Base-by-base conservation (phyloP, 2,797 vertebrate species). In the Acropternis orthonyx region DNA sequence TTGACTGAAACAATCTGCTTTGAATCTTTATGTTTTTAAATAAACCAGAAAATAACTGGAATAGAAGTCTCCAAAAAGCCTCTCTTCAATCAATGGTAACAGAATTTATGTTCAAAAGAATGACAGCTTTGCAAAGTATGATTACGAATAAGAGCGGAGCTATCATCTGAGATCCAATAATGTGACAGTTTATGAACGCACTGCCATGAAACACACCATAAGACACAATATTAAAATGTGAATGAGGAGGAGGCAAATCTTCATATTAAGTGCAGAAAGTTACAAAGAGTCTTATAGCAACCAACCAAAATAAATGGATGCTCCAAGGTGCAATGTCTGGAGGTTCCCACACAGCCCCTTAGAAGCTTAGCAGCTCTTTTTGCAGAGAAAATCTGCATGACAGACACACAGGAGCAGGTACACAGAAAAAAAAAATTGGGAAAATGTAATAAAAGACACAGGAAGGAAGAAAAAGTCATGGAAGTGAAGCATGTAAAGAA, bases 241-340 rank as follows among this genome's bases (percentile, higher is more conserved):
- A 86, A 63, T 37, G 26, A 84, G 37, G 36, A 89, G 37, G 28
- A 54, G 28, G n/a, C 7, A 92, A 59, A n/a, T 62, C 61, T 84
- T 76, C 24, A 7, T 44, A 28, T 30, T 48, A 62, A 83, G 14
- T 41, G 44, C 68, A 88, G n/a, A 51, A 48, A 83, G n/a, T 14
- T 55, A 34, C n/a, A 67, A 83, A 74, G 32, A 83, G 85, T 62
- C 12, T 59, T 56, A 52, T 5, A 28, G 65, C 19, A 67, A 79
- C 8, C 68, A 27, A 73, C 4, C 51, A 68, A 78, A 89, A 88
- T 3, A 75, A 43, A 77, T 14, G 20, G 41, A 58, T 58, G 49
- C 5, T 62, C 28, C 1, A 4, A 55, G 36, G 75, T 34, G 32
- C 0, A 5, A 68, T 0, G 3, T 26, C 37, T 80, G 37, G 37